Evolutionary conservation across 1,140 invertebrate genomes (phyloP).

Genomic region (Megalopta genalis): DNA sequence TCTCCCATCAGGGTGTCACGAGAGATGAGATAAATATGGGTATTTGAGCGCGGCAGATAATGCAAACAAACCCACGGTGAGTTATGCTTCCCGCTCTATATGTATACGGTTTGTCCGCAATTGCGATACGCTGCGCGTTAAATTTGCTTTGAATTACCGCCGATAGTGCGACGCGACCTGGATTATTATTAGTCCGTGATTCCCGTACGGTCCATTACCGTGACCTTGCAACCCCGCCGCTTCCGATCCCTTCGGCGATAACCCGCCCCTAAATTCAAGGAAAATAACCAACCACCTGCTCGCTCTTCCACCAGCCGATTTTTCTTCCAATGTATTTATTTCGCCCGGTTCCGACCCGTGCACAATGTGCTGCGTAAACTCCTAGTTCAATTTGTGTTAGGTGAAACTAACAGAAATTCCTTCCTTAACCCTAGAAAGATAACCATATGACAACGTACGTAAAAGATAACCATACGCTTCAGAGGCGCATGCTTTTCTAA

Average conservation of each 20-base stretch:
- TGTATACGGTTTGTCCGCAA: conserved; percentile 66
- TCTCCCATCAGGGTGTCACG: conserved; percentile 66
- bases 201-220: conserved; percentile 69
- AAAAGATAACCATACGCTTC: too few species aligned
- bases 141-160: conserved; percentile 76
- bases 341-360: too few species aligned
- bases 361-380: too few species aligned
- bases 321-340: too few species aligned
- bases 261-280: conserved; percentile 25
- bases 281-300: conserved; percentile 33
- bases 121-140: conserved; percentile 72
- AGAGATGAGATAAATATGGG: conserved; percentile 75
- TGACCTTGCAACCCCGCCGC: conserved; percentile 56
- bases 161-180: conserved; percentile 67
- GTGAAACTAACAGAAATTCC: too few species aligned
- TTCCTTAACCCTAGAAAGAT: too few species aligned
- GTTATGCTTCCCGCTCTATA: conserved; percentile 72
- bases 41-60: conserved; percentile 75
- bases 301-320: not conserved
- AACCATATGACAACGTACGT: too few species aligned
- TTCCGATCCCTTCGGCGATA: conserved; percentile 36
- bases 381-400: too few species aligned
- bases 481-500: too few species aligned
- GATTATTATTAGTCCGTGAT: conserved; percentile 75
- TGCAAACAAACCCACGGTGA: conserved; percentile 76